These are phyloP conservation scores for Ptilodon capucinus DNA, from an alignment of 2,888 invertebrate genomes.

Conservation along the genomic window DNA sequence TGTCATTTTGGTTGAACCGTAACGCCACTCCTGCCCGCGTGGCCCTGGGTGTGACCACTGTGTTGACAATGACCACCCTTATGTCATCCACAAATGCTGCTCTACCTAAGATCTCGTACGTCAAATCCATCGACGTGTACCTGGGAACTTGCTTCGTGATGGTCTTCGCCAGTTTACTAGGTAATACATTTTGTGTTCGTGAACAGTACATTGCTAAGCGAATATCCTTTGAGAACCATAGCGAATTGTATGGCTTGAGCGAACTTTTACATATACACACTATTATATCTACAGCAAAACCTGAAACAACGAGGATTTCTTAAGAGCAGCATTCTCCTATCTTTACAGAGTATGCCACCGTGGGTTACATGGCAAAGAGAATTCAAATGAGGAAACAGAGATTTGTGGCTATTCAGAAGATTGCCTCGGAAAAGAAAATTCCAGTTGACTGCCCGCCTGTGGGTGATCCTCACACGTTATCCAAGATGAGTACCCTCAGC, in stretches of 20 bases:
- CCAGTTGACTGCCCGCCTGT: conserved; percentile 89
- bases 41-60: conserved; percentile 96
- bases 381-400: conserved; percentile 98
- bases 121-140: conserved; percentile 98
- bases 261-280: conserved; percentile 15
- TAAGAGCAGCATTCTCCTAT: conserved; percentile 39
- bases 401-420: conserved; percentile 94
- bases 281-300: neutral
- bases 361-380: conserved; percentile 98
- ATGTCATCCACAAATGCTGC: conserved; percentile 98
- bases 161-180: conserved; percentile 98
- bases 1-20: conserved; percentile 97
- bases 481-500: conserved; percentile 90
- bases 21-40: conserved; percentile 97
- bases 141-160: conserved; percentile 99
- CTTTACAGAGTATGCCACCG: conserved; percentile 96
- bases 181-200: conserved; percentile 74
- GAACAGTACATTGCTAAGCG: conserved; percentile 19
- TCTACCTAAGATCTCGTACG: conserved; percentile 98
- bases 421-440: conserved; percentile 95
- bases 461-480: conserved; percentile 86
- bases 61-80: conserved; percentile 98
- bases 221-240: conserved; percentile 3
- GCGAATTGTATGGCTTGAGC: conserved; percentile 12
- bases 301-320: conserved; percentile 5